phyloP scores from a whole-genome alignment of 1,140 invertebrate species.

The Ostrea edulis region DNA sequence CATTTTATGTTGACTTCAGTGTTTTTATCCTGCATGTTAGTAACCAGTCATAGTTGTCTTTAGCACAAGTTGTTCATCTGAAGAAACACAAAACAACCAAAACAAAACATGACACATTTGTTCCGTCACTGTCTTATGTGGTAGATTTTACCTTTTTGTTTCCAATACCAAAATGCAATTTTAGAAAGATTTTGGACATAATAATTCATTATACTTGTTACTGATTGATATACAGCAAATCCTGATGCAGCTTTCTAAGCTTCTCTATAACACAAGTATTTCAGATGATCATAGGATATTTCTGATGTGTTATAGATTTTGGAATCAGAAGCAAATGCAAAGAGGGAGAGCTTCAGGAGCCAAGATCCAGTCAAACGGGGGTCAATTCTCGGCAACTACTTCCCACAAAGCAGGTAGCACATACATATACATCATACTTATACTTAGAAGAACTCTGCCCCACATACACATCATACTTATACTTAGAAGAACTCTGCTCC shows the following conservation, averaged over 20 bases:
- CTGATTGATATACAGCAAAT: no score
- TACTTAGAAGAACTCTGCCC: no score
- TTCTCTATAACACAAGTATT: no score
- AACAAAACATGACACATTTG: neutral
- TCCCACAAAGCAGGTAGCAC: slow-evolving; percentile 63
- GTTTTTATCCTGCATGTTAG: slow-evolving; percentile 33
- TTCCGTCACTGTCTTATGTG: neutral
- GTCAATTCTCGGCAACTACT: slow-evolving; percentile 74
- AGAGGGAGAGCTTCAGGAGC: slow-evolving; percentile 48
- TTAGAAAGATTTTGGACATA: no score
- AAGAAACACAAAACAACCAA: neutral
- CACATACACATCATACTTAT: no score
- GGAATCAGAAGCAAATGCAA: slow-evolving; percentile 54
- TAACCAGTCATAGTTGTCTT: neutral
- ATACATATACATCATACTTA: neutral
- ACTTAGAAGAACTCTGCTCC: no score
- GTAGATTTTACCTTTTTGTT: neutral
- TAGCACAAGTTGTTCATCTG: neutral
- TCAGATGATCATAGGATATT: neutral
- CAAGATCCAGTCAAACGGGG: slow-evolving; percentile 70
- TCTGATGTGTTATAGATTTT: slow-evolving; percentile 48
- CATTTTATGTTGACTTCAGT: neutral
- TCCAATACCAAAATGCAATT: neutral
- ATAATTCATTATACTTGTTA: no score
- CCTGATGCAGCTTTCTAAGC: no score